Evolutionary conservation across 2,888 invertebrate genomes (phyloP).

Genomic region (Cosmopolites sordidus): DNA sequence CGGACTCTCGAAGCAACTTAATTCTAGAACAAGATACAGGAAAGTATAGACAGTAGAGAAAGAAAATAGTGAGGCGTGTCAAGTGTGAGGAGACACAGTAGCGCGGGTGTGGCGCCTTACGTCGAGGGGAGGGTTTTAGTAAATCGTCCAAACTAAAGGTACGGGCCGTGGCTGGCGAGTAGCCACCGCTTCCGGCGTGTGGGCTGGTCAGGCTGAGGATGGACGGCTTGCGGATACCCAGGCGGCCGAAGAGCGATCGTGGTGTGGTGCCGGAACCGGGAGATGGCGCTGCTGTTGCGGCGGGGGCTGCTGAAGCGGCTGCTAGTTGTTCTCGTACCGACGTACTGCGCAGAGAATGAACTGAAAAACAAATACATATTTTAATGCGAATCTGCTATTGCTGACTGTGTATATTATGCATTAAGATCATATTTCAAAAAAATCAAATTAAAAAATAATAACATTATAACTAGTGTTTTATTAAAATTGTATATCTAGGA

Average conservation of each 20-base stretch:
- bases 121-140: conserved; percentile 77
- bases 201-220: conserved; percentile 75
- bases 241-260: conserved; percentile 73
- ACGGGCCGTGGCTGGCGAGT: conserved; percentile 63
- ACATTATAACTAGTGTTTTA: no score
- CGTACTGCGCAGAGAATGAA: conserved; percentile 49
- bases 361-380: no score
- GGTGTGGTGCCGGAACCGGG: conserved; percentile 50
- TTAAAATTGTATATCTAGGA: no score
- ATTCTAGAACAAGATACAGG: no score
- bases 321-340: conserved; percentile 59
- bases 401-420: no score
- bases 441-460: no score
- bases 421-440: no score
- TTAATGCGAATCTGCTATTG: no score
- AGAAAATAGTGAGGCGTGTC: conserved; percentile 1
- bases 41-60: not conserved
- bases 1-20: no score
- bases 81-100: conserved; percentile 13
- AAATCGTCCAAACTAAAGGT: conserved; percentile 87
- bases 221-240: conserved; percentile 85
- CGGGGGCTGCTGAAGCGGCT: conserved; percentile 51
- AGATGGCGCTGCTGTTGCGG: conserved; percentile 46
- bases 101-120: conserved; percentile 56
- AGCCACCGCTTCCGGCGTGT: conserved; percentile 43